Conservation (phyloP, 2,888 invertebrate species). For the Hemicrepidius hirtus region DNA sequence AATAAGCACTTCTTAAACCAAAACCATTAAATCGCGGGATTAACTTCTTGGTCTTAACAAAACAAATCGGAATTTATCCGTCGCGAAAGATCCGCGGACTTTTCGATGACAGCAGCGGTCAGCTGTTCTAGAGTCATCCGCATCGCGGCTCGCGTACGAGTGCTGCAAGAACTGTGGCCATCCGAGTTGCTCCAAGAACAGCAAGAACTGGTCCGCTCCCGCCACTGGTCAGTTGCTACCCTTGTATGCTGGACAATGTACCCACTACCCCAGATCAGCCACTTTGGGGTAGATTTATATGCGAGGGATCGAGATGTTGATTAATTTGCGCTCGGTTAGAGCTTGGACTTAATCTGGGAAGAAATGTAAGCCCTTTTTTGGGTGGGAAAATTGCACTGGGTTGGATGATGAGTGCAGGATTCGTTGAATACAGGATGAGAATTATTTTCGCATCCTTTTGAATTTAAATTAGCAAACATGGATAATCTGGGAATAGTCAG, state of each 20-base stretch:
- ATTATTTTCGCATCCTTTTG: neutral
- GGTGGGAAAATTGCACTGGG: neutral
- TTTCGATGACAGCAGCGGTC: conserved; percentile 47
- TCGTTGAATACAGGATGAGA: neutral
- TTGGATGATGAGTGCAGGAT: neutral
- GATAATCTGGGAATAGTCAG: too few species aligned
- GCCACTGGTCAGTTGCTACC: conserved; percentile 59
- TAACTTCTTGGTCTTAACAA: neutral
- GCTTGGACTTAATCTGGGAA: conserved; percentile 32
- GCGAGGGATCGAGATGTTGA: conserved; percentile 47
- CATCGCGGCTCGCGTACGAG: conserved; percentile 64
- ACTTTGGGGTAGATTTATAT: conserved; percentile 44
- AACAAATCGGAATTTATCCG: conserved; percentile 24
- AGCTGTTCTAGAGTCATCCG: conserved; percentile 59
- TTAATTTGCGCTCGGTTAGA: conserved; percentile 44
- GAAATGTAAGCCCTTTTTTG: neutral
- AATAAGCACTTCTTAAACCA: neutral
- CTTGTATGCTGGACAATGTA: conserved; percentile 46
- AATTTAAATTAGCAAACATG: too few species aligned
- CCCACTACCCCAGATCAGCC: conserved; percentile 38
- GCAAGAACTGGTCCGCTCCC: conserved; percentile 63
- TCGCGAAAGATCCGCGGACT: conserved; percentile 43
- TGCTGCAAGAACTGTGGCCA: conserved; percentile 58
- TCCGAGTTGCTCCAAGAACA: conserved; percentile 54
- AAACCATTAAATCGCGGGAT: neutral